Percentiles rank a stretch among this genome's conserved stretches.
These are phyloP conservation scores for Calypte anna DNA, from an alignment of 2,113 vertebrate species.

Conservation along the genomic window DNA sequence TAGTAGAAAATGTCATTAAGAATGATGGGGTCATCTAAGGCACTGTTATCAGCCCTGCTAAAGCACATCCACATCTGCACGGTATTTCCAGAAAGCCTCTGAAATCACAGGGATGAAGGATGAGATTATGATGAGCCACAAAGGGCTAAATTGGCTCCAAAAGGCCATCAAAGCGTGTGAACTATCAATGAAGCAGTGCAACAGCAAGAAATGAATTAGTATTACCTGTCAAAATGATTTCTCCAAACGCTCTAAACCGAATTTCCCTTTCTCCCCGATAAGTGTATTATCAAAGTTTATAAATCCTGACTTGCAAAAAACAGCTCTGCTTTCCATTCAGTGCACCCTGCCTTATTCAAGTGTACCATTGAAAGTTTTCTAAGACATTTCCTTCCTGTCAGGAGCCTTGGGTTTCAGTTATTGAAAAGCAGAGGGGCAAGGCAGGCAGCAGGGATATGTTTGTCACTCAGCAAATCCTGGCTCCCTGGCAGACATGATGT, in stretches of 20 bases:
- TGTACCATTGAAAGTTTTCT: neutral
- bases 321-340: neutral
- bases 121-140: slow-evolving; percentile 48
- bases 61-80: slow-evolving; percentile 36
- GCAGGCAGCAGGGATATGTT: slow-evolving; percentile 24
- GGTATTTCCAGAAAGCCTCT: slow-evolving; percentile 69
- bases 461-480: slow-evolving; percentile 68
- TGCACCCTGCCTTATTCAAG: neutral
- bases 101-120: slow-evolving; percentile 55
- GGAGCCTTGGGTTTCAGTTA: slow-evolving; percentile 5
- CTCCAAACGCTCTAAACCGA: neutral
- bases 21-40: slow-evolving; percentile 63
- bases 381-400: neutral
- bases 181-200: neutral
- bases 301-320: slow-evolving; percentile 56
- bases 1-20: slow-evolving; percentile 53
- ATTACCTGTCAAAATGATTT: slow-evolving; percentile 4
- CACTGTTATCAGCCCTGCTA: neutral
- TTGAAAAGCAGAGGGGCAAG: slow-evolving; percentile 46
- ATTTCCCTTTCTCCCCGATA: neutral
- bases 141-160: slow-evolving; percentile 40
- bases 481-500: slow-evolving; percentile 64
- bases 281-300: slow-evolving; percentile 56
- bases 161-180: slow-evolving; percentile 17
- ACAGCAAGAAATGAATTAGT: neutral